These are phyloP conservation scores for Linnaemya vulpina DNA, from an alignment of 2,888 invertebrate genomes.

Conservation along the genomic window DNA sequence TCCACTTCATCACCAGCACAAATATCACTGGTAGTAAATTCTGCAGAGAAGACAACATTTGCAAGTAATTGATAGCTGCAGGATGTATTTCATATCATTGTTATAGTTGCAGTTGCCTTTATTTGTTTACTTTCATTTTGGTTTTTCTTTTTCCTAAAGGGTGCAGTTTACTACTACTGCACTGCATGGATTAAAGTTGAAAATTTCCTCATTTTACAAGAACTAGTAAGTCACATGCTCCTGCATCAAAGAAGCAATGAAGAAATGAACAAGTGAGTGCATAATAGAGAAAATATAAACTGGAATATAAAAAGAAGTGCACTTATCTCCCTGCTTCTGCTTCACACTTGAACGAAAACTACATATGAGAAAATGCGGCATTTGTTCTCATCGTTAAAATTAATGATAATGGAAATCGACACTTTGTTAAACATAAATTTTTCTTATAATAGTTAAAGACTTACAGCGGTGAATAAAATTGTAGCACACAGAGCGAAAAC, in stretches of 20 bases:
- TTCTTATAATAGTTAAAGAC: neutral
- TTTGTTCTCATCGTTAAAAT: slow-evolving; percentile 47
- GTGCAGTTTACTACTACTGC: slow-evolving; percentile 14
- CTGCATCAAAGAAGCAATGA: neutral
- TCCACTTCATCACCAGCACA: slow-evolving; percentile 1
- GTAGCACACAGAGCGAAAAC: too few species aligned
- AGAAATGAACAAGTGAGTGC: slow-evolving; percentile 15
- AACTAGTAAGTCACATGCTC: slow-evolving; percentile 31
- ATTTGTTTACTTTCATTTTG: slow-evolving; percentile 12
- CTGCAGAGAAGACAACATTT: slow-evolving; percentile 42
- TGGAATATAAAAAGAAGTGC: neutral
- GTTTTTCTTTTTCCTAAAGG: neutral
- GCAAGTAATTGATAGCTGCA: slow-evolving; percentile 63
- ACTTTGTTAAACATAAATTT: slow-evolving; percentile 27
- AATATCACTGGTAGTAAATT: slow-evolving; percentile 11
- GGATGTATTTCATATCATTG: slow-evolving; percentile 31
- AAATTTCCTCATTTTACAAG: slow-evolving; percentile 31
- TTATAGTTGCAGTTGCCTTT: slow-evolving; percentile 2
- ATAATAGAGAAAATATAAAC: slow-evolving; percentile 16
- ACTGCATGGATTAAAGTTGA: slow-evolving; percentile 3
- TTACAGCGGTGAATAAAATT: neutral
- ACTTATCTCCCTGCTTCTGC: neutral
- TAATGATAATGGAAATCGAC: slow-evolving; percentile 61
- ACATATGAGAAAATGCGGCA: neutral
- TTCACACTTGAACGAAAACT: neutral